Conservation (phyloP, 2,113 vertebrate genomes). For the Corydoras sp. region DNA sequence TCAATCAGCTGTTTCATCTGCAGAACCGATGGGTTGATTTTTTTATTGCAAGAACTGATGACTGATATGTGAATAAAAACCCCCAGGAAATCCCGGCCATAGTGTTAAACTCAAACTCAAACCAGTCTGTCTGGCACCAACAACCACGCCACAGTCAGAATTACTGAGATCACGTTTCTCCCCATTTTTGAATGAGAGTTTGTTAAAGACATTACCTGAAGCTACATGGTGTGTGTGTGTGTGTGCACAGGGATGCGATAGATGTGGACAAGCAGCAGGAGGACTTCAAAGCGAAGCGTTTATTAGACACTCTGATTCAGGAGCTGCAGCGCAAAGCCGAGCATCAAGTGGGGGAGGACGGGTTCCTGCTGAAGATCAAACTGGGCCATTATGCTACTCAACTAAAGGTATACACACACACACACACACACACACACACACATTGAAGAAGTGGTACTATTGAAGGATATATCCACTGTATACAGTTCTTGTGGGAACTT, state of each 20-base stretch:
- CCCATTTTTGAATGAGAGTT: neutral
- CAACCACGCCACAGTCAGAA: no score
- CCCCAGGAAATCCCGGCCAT: no score
- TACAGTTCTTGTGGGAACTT: no score
- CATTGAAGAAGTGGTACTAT: no score
- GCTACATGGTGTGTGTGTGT: neutral
- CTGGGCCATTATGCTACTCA: conserved; percentile 88
- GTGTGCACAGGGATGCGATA: conserved; percentile 76
- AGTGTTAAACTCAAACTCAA: no score
- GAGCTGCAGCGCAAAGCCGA: conserved; percentile 92
- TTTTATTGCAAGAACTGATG: no score
- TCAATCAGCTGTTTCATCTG: no score
- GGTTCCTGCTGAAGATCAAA: conserved; percentile 94
- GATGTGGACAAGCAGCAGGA: conserved; percentile 88
- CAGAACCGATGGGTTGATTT: no score
- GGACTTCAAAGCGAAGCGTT: conserved; percentile 77
- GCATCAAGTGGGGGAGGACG: conserved; percentile 88
- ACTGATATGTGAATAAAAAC: no score
- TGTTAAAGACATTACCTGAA: neutral
- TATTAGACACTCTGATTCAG: conserved; percentile 85
- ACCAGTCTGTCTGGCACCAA: no score
- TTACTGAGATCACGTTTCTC: no score
- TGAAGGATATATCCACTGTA: no score
- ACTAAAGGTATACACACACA: conserved; percentile 70
- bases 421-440: neutral